These are phyloP conservation scores for Ericerus pela DNA, from an alignment of 1,140 invertebrate species.

Conservation along the genomic window DNA sequence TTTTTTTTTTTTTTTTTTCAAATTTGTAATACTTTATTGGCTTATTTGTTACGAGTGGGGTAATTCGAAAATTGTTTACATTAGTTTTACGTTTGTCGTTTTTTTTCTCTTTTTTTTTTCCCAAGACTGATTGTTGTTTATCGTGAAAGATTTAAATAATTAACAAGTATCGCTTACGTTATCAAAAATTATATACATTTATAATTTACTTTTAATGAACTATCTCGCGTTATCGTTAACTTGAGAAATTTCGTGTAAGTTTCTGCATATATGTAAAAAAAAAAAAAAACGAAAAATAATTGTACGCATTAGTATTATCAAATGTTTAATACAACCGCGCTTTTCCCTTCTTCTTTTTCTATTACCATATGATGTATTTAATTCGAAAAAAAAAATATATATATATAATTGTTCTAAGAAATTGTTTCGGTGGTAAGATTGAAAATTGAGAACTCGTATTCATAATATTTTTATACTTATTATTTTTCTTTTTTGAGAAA, in stretches of 20 bases:
- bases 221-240: background rate
- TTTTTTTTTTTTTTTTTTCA: background rate
- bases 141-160: background rate
- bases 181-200: background rate
- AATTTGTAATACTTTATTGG: too few species aligned
- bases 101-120: background rate
- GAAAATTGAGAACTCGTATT: too few species aligned
- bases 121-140: background rate
- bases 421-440: too few species aligned
- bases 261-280: background rate
- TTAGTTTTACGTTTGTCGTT: background rate
- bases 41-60: slow-evolving; percentile 2
- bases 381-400: background rate
- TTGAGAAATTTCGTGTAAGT: background rate
- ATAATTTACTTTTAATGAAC: background rate
- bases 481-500: too few species aligned
- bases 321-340: background rate
- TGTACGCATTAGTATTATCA: slow-evolving; percentile 1
- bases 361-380: slow-evolving; percentile 4
- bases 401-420: too few species aligned
- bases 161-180: background rate
- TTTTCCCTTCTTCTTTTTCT: too few species aligned
- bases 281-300: background rate
- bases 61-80: background rate
- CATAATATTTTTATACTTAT: too few species aligned